These are phyloP conservation scores for Bombus ignitus DNA, from an alignment of 1,140 invertebrate genomes.

Conservation along the genomic window DNA sequence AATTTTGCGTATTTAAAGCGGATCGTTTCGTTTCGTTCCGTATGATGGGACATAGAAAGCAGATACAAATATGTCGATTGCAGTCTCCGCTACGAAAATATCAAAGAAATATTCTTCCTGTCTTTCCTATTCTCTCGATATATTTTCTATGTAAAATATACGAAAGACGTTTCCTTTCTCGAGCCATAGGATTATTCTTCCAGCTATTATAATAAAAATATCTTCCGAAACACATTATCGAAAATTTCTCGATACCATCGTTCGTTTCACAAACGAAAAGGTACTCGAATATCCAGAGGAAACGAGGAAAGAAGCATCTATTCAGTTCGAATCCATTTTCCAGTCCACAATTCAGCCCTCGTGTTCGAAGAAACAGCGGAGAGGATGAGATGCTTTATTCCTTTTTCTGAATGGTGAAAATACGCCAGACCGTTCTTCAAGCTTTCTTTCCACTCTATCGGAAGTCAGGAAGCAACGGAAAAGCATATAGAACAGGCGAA, in stretches of 20 bases:
- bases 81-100: too few species aligned
- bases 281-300: constrained; percentile 15
- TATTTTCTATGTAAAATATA: neutral
- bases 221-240: neutral
- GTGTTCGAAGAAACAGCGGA: neutral
- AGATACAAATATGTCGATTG: too few species aligned
- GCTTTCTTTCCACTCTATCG: neutral
- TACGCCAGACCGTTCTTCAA: neutral
- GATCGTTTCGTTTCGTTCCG: neutral
- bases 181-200: neutral
- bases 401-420: constrained; percentile 5
- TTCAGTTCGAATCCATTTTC: constrained; percentile 3
- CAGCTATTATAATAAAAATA: neutral
- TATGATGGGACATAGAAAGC: too few species aligned
- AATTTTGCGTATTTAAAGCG: neutral
- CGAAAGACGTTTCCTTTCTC: neutral
- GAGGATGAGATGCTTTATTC: constrained; percentile 5
- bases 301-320: neutral
- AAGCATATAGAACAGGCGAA: too few species aligned
- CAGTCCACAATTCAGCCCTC: neutral
- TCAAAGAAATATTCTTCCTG: too few species aligned
- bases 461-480: constrained; percentile 28
- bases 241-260: neutral
- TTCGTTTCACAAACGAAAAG: neutral
- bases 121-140: too few species aligned